phyloP scores from a whole-genome alignment of 2,888 invertebrate genomes.

The Polydesmus complanatus region DNA sequence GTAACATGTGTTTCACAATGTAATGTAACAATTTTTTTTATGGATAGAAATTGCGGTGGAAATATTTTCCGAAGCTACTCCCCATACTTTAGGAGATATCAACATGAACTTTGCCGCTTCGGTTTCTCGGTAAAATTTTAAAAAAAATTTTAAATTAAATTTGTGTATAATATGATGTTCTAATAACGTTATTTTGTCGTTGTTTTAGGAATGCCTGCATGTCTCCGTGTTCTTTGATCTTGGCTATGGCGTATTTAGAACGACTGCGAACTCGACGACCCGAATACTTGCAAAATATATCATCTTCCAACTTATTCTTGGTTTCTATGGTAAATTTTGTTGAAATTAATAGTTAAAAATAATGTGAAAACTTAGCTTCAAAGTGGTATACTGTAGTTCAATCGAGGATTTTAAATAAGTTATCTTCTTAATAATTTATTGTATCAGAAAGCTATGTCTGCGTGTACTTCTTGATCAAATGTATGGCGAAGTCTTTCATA shows the following conservation, averaged over 20 bases:
- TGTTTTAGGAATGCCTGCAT: slow-evolving; percentile 66
- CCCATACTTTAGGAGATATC: slow-evolving; percentile 28
- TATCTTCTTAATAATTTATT: no score
- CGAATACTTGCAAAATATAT: slow-evolving; percentile 63
- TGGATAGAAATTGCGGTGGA: slow-evolving; percentile 63
- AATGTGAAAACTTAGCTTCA: neutral
- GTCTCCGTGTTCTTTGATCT: slow-evolving; percentile 80
- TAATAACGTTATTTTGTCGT: slow-evolving; percentile 60
- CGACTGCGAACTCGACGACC: slow-evolving; percentile 63
- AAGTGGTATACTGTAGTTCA: neutral
- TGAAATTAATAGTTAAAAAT: neutral
- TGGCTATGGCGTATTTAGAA: slow-evolving; percentile 86
- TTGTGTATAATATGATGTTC: no score
- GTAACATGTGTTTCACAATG: slow-evolving; percentile 16
- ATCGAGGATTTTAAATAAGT: neutral
- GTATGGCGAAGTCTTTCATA: no score
- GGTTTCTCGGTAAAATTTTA: slow-evolving; percentile 25
- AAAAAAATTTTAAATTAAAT: slow-evolving; percentile 39
- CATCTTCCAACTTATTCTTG: slow-evolving; percentile 84
- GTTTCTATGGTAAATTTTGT: slow-evolving; percentile 79
- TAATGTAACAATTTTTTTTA: slow-evolving; percentile 10
- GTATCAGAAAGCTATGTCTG: neutral
- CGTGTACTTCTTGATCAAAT: neutral
- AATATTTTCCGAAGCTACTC: slow-evolving; percentile 53
- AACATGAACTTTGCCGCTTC: slow-evolving; percentile 29